phyloP scores from a whole-genome alignment of 2,888 invertebrate species.

The Athrips mouffetella region DNA sequence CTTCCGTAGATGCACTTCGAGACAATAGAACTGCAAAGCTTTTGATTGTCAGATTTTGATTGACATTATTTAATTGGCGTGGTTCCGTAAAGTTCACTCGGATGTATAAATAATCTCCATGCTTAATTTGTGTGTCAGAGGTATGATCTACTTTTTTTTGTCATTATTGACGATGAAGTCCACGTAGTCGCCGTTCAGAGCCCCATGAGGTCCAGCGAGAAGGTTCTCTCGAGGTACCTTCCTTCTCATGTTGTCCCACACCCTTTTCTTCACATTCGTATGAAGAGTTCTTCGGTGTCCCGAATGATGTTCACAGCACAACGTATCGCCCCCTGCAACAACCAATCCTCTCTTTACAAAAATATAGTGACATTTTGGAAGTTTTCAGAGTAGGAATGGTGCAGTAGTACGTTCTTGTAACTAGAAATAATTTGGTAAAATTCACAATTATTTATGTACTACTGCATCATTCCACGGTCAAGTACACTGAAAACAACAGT shows the following conservation, averaged over 20 bases:
- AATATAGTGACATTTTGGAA: background rate
- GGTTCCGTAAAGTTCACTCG: no score
- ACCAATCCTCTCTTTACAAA: constrained; percentile 38
- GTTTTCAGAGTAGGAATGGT: background rate
- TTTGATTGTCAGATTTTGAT: no score
- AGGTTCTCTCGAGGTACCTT: constrained; percentile 60
- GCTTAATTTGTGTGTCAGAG: background rate
- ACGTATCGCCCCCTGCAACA: constrained; percentile 70
- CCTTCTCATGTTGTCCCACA: constrained; percentile 42
- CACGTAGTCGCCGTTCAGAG: constrained; percentile 55
- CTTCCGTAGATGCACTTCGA: no score
- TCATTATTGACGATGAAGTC: constrained; percentile 71
- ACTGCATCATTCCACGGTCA: no score
- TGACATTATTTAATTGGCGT: no score
- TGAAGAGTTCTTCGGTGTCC: constrained; percentile 62
- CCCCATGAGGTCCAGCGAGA: constrained; percentile 31
- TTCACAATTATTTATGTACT: no score
- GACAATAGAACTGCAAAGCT: no score
- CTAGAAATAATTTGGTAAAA: no score
- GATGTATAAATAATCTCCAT: no score
- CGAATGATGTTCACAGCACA: constrained; percentile 47
- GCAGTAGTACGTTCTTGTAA: background rate
- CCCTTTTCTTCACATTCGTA: constrained; percentile 48
- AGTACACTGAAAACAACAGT: background rate
- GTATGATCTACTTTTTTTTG: constrained; percentile 25